A percentile compares a stretch with the other conserved stretches of the same genome.
Conservation (phyloP, 1,140 invertebrate species). For the Helicoverpa armigera region DNA sequence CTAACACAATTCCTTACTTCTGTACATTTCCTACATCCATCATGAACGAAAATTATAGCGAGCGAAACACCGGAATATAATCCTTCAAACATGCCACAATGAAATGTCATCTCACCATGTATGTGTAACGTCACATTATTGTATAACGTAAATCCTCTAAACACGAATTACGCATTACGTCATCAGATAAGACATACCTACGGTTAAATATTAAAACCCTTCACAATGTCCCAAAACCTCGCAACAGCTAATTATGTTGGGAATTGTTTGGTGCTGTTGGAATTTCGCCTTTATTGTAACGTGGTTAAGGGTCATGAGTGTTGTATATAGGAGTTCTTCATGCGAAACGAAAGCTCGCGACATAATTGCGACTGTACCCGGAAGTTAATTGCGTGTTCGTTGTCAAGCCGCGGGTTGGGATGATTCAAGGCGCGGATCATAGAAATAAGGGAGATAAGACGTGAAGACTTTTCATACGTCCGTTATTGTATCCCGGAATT, state of each 20-base stretch:
- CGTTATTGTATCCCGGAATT: conserved; percentile 13
- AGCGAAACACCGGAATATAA: conserved; percentile 7
- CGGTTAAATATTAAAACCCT: conserved; percentile 39
- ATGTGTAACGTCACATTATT: conserved; percentile 29
- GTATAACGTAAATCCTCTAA: conserved; percentile 37
- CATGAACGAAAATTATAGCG: not conserved
- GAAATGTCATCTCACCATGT: not conserved
- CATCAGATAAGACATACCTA: conserved; percentile 39
- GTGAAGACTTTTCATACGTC: conserved; percentile 20
- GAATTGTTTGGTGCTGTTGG: not conserved
- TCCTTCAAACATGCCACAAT: conserved; percentile 1
- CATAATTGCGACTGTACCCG: conserved; percentile 54
- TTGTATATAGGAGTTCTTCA: conserved; percentile 14
- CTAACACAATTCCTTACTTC: not conserved
- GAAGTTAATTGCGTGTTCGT: conserved; percentile 61
- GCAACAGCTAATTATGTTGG: conserved; percentile 20
- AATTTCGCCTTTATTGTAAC: conserved; percentile 24
- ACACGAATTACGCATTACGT: conserved; percentile 35
- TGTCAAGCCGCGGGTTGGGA: conserved; percentile 51
- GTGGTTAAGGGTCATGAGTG: conserved; percentile 2
- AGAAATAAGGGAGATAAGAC: conserved; percentile 37
- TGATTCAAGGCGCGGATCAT: conserved; percentile 49
- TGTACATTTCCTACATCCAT: not conserved
- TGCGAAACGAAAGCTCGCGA: conserved; percentile 42
- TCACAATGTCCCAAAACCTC: conserved; percentile 33